Evolutionary conservation across 2,888 invertebrate genomes (phyloP).

Genomic region (Proisotoma minuta): DNA sequence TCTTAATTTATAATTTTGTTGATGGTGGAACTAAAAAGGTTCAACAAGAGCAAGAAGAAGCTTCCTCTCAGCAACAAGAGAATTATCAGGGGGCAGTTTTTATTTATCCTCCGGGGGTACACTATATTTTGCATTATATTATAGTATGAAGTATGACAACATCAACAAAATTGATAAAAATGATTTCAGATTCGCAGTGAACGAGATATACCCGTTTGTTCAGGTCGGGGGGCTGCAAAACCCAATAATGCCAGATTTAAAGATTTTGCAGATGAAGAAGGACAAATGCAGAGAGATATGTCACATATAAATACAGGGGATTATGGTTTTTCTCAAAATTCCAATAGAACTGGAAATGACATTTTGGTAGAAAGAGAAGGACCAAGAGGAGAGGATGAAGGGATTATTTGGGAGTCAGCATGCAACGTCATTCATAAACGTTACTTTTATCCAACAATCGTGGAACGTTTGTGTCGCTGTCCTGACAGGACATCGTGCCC

Average conservation of each 20-base stretch:
- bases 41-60: too few relatives aligned
- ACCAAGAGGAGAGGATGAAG: background rate
- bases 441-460: slow-evolving; percentile 57
- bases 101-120: slow-evolving; percentile 36
- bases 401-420: slow-evolving; percentile 50
- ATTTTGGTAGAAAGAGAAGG: background rate
- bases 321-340: background rate
- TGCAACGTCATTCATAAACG: slow-evolving; percentile 58
- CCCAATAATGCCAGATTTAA: background rate
- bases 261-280: background rate
- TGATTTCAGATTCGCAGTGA: slow-evolving; percentile 58
- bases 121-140: background rate
- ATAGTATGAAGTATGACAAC: background rate
- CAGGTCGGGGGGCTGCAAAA: slow-evolving; percentile 46
- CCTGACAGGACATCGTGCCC: slow-evolving; percentile 56
- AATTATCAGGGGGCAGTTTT: slow-evolving; percentile 33
- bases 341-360: background rate
- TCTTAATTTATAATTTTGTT: too few relatives aligned
- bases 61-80: background rate
- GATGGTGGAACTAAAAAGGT: too few relatives aligned
- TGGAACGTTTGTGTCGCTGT: slow-evolving; percentile 62
- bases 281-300: slow-evolving; percentile 6
- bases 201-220: slow-evolving; percentile 58
- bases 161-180: background rate
- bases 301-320: background rate